A percentile compares a stretch with the other conserved stretches of the same genome.
Evolutionary conservation across 2,113 vertebrate genomes (phyloP).

Genomic region (Ciconia stormi): DNA sequence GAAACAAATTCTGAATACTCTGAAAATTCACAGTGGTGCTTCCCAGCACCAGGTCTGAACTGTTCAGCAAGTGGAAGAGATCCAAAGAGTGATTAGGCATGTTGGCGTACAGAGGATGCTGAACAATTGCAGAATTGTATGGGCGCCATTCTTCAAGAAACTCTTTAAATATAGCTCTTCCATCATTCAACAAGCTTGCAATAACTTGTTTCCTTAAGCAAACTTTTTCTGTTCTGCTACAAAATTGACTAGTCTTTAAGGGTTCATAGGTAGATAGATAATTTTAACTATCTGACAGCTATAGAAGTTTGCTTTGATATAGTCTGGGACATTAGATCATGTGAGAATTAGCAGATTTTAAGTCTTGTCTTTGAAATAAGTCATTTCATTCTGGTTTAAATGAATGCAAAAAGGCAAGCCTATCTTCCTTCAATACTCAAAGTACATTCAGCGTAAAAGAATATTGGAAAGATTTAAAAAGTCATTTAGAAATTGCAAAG

Average conservation of each 20-base stretch:
- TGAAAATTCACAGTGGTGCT: neutral
- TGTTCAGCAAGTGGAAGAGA: neutral
- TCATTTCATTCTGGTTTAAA: neutral
- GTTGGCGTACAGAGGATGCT: neutral
- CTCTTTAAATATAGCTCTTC: neutral
- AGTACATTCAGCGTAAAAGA: neutral
- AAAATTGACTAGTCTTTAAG: neutral
- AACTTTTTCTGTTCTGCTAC: neutral
- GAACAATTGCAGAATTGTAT: neutral
- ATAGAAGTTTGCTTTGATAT: neutral
- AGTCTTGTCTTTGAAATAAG: neutral
- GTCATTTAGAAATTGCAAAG: neutral
- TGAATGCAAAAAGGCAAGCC: neutral
- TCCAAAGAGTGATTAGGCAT: slow-evolving; percentile 3
- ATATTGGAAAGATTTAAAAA: neutral
- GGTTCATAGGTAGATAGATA: neutral
- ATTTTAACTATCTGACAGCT: neutral
- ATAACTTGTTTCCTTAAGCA: neutral
- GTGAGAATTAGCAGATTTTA: neutral
- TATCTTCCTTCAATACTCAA: neutral
- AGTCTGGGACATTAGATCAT: neutral
- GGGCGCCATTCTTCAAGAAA: neutral
- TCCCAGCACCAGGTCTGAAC: neutral
- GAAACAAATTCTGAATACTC: neutral
- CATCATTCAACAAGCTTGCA: neutral